phyloP scores from a whole-genome alignment of 2,888 invertebrate genomes.

The Mellilla xanthometata region DNA sequence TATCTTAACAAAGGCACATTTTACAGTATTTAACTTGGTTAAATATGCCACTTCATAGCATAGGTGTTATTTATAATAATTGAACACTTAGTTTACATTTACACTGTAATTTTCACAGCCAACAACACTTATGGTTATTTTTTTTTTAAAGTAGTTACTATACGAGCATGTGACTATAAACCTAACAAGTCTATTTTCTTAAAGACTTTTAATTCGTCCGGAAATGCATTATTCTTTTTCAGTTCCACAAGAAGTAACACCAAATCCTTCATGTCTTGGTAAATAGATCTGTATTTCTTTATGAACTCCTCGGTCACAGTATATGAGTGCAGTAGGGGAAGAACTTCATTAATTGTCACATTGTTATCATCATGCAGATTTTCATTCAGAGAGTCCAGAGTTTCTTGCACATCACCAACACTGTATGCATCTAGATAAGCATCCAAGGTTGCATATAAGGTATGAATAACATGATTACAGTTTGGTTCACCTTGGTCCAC shows the following conservation, averaged over 20 bases:
- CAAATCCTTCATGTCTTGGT: conserved; percentile 50
- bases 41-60: no score
- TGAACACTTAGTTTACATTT: no score
- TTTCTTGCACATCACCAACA: conserved; percentile 55
- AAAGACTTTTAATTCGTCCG: conserved; percentile 51
- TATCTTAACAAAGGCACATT: no score
- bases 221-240: conserved; percentile 40
- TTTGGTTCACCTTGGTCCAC: conserved; percentile 22
- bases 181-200: conserved; percentile 47
- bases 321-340: conserved; percentile 42
- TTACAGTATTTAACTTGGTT: no score
- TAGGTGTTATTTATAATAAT: no score
- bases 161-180: conserved; percentile 9
- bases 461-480: conserved; percentile 47
- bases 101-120: no score
- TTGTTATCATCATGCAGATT: conserved; percentile 32
- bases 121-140: no score
- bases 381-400: conserved; percentile 53
- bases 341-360: conserved; percentile 10
- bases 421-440: conserved; percentile 64
- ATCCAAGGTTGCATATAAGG: conserved; percentile 55
- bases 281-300: conserved; percentile 58
- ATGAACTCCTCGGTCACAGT: conserved; percentile 55
- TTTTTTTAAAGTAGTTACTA: background rate
- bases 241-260: conserved; percentile 40